Evolutionary conservation across 2,888 invertebrate genomes (phyloP), one percentile per base, ranked within the genome.

Genomic region (Heteromurus nitidus): DNA sequence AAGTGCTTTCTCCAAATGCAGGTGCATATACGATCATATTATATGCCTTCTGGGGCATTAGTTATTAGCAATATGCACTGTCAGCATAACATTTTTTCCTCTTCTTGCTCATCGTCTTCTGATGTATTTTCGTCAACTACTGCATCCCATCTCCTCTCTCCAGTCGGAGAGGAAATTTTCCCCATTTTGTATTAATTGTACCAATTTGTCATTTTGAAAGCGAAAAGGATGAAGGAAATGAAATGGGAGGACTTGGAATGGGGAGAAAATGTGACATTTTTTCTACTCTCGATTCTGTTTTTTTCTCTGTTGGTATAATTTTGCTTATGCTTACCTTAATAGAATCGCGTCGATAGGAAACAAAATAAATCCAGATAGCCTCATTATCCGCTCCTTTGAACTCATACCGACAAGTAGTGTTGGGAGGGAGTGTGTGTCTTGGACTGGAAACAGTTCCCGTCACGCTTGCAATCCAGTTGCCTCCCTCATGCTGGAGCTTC

Each of bases 291-390:
- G n/a, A n/a, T n/a, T n/a, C n/a, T n/a, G n/a, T n/a, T n/a, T n/a
- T n/a, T n/a, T n/a, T n/a, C n/a, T n/a, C n/a, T n/a, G n/a, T n/a
- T n/a, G n/a, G n/a, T n/a, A n/a, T n/a, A n/a, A n/a, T n/a, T n/a
- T n/a, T n/a, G n/a, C n/a, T n/a, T 13, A 36, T 60, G 93, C 93
- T 87, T 96, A 90, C 89, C 95, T 95, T 85, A 95, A 91, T 20
- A 95, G 95, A 87, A 95, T 91, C 69, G 93, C 94, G 89, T 94
- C 95, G 77, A 94, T 94, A 96, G 85, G 95, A 95, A 85, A 95
- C 93, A 89, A 96, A 96, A 89, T 95, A 95, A 86, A 96, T 91
- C 96, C 96, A 96, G 76, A 96, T 93, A 83, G 94, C 92, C 89
- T 95, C 95, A 68, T 93, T 92, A 7, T 93, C 92, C 85, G 93